These are phyloP conservation scores for Beris morrisii DNA, from an alignment of 2,888 invertebrate species.

Conservation along the genomic window DNA sequence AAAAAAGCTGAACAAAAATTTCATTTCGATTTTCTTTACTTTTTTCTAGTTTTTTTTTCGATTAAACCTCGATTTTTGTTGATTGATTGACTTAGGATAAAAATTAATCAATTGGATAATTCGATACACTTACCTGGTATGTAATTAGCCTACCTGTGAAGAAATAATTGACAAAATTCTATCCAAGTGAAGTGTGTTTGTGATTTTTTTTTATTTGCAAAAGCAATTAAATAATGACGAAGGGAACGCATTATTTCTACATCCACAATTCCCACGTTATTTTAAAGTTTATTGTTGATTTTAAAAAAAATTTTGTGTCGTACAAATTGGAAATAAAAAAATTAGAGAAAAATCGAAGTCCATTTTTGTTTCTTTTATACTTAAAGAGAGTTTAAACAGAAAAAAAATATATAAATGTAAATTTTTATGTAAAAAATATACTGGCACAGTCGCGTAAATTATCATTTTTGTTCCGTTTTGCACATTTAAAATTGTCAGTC, in stretches of 20 bases:
- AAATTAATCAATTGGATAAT: conserved; percentile 20
- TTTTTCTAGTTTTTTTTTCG: conserved; percentile 16
- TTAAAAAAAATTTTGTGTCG: neutral
- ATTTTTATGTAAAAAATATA: conserved; percentile 42
- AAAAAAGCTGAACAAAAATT: conserved; percentile 49
- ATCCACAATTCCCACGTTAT: neutral
- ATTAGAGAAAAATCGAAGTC: conserved; percentile 54
- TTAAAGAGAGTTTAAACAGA: conserved; percentile 41
- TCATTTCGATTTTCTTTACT: conserved; percentile 42
- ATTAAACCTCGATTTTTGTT: conserved; percentile 54
- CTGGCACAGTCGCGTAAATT: conserved; percentile 39
- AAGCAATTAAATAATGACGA: neutral
- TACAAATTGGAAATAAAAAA: conserved; percentile 7
- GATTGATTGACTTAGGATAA: conserved; percentile 4
- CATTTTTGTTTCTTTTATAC: conserved; percentile 51
- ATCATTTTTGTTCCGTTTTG: conserved; percentile 32
- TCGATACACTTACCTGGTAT: conserved; percentile 13
- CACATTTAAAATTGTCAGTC: conserved; percentile 50
- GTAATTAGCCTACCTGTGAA: conserved; percentile 13
- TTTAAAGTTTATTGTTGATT: neutral
- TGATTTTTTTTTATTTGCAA: conserved; percentile 7
- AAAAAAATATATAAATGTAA: conserved; percentile 45
- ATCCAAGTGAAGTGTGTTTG: conserved; percentile 10
- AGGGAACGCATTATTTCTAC: neutral
- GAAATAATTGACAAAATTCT: conserved; percentile 4